A percentile compares a stretch with the other conserved stretches of the same genome.
Evolutionary conservation across 2,113 vertebrate genomes (phyloP).

Genomic region (Aegotheles bennettii): DNA sequence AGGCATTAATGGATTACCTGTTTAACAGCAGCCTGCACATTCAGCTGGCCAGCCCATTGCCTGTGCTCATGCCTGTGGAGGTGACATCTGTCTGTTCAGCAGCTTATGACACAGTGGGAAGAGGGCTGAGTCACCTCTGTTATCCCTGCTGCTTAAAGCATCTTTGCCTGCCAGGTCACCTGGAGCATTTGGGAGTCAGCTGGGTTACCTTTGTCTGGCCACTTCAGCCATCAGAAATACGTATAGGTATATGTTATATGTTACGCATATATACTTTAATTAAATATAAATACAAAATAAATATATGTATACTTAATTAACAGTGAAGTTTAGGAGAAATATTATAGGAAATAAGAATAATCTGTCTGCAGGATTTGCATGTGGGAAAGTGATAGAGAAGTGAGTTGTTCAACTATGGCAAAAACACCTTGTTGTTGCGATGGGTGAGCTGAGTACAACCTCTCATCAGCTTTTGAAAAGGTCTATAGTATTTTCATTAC

Average conservation of each 20-base stretch:
- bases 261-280: neutral
- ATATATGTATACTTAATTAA: neutral
- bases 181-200: neutral
- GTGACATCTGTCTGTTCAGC: neutral
- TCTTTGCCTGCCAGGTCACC: neutral
- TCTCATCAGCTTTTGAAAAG: slow-evolving; percentile 11
- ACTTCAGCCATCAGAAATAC: neutral
- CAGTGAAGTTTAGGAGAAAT: neutral
- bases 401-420: neutral
- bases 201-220: neutral
- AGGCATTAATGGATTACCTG: neutral
- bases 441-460: neutral
- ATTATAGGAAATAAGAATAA: neutral
- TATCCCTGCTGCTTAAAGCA: neutral
- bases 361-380: neutral
- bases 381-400: neutral
- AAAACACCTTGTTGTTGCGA: neutral
- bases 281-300: neutral
- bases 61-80: neutral
- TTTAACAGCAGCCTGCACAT: neutral
- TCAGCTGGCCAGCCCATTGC: neutral
- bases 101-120: neutral
- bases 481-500: slow-evolving; percentile 37
- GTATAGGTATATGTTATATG: neutral
- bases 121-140: neutral